A percentile compares a stretch with the other conserved stretches of the same genome.
Conservation (phyloP, 2,113 vertebrate genomes). For the Callionymus lyra region DNA sequence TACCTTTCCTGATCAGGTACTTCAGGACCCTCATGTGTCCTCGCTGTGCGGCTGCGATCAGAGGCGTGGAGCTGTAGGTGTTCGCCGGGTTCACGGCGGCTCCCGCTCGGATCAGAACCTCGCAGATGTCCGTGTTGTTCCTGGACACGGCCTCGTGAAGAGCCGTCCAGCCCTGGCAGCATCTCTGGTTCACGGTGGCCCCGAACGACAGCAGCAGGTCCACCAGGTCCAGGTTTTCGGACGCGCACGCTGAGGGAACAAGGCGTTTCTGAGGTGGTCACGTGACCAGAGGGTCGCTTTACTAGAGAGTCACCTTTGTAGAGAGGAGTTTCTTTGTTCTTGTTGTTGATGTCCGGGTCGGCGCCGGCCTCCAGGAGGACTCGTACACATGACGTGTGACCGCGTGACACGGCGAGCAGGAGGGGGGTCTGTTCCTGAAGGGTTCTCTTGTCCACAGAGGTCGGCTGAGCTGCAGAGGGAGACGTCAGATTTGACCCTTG, state of each 20-base stretch:
- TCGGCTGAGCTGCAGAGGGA: constrained; percentile 69
- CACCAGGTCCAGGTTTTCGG: constrained; percentile 72
- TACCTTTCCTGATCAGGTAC: constrained; percentile 74
- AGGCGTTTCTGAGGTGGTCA: constrained; percentile 1
- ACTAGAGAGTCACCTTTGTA: constrained; percentile 75
- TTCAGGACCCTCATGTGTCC: constrained; percentile 75
- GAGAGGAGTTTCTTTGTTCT: constrained; percentile 84
- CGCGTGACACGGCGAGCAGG: constrained; percentile 75
- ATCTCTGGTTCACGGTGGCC: constrained; percentile 85
- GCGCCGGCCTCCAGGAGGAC: constrained; percentile 80
- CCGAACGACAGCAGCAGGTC: constrained; percentile 71
- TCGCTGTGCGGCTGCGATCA: constrained; percentile 84
- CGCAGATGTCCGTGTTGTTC: constrained; percentile 77
- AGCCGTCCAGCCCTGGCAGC: constrained; percentile 83
- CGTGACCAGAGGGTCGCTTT: constrained; percentile 7
- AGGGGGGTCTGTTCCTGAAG: constrained; percentile 87
- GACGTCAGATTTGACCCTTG: constrained; percentile 4
- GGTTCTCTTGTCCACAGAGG: constrained; percentile 83
- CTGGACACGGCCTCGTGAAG: constrained; percentile 84
- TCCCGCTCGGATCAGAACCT: constrained; percentile 75
- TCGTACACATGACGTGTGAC: constrained; percentile 76
- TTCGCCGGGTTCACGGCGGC: constrained; percentile 80
- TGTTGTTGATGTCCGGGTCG: constrained; percentile 88
- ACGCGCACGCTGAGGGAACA: constrained; percentile 75
- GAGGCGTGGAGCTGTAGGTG: constrained; percentile 78